Base-by-base conservation (phyloP, 2,888 invertebrate species). In the Polydesmus complanatus region DNA sequence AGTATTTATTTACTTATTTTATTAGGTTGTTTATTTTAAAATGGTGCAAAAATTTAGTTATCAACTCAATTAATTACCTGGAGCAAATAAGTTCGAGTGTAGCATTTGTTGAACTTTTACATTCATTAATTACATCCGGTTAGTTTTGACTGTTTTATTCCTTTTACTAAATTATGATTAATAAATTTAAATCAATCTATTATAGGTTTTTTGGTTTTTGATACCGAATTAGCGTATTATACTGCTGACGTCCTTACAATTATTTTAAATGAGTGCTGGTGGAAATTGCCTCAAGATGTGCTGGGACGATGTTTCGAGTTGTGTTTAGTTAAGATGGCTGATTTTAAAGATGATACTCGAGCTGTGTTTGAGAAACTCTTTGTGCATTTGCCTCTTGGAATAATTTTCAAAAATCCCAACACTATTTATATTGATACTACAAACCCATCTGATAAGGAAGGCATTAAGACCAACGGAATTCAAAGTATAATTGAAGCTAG, bases 301-400 rank as follows among this genome's bases (percentile, higher is more conserved):
- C 22, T 57, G 18, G 27, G 25, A n/a, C 18, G 54, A 54, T 72
- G 71, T 64, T 65, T 70, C 54, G 73, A 74, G 65, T 64, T 74
- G 58, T 73, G 74, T 68, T 65, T 72, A 51, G 68, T 71, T 51
- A 68, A 69, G 56, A 65, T 75, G 56, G 68, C 69, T 61, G 71
- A 71, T 59, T 66, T 64, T 54, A 66, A 70, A 56, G 61, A 63
- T 47, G 63, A 66, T 21, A 66, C 73, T 14, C 63, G 70, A 50
- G 68, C 27, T n/a, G 18, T 48, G 3, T 60, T 55, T 50, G 27
- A 48, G 50, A 56, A 56, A 19, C 27, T 60, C n/a, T 60, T 56
- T 49, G 37, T 23, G 5, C 27, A 27, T 25, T 50, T 60, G 8
- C 60, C 60, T 19, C 27, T 60, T 5, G 56, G 27, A 11, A 52